These are phyloP conservation scores for Acromyrmex heyeri DNA, from an alignment of 1,140 invertebrate genomes.

Conservation along the genomic window DNA sequence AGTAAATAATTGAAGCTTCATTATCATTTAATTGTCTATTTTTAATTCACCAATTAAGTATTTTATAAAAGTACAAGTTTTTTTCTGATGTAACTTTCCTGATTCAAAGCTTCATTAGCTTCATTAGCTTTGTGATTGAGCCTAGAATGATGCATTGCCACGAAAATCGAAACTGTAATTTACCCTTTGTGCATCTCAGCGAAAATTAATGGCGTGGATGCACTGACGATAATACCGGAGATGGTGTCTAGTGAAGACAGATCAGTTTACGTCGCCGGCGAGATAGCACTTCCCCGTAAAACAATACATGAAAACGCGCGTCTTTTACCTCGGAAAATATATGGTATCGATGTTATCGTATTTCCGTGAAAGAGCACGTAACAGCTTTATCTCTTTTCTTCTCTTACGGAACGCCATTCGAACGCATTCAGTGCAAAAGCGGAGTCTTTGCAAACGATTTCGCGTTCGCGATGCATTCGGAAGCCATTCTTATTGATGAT, in stretches of 20 bases:
- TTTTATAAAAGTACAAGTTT: background rate
- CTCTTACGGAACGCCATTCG: background rate
- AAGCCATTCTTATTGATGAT: background rate
- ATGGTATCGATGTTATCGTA: conserved; percentile 34
- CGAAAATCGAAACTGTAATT: conserved; percentile 30
- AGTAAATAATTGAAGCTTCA: background rate
- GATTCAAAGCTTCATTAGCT: background rate
- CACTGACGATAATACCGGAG: conserved; percentile 20
- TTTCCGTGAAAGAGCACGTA: conserved; percentile 13
- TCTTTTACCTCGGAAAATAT: conserved; percentile 36
- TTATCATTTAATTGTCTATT: background rate
- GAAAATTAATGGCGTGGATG: conserved; percentile 44
- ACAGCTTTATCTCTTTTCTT: background rate
- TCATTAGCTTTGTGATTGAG: conserved; percentile 1
- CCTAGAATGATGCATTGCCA: background rate
- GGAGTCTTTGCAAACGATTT: background rate
- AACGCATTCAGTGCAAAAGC: background rate
- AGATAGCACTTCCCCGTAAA: conserved; percentile 5
- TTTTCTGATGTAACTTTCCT: background rate
- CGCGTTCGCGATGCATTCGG: background rate
- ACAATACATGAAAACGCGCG: conserved; percentile 18
- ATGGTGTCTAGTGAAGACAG: conserved; percentile 43
- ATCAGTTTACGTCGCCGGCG: conserved; percentile 43
- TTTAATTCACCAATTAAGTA: background rate
- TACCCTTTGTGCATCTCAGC: background rate